These are phyloP conservation scores for Hippoglossus hippoglossus DNA, from an alignment of 2,797 vertebrate species.

Conservation along the genomic window DNA sequence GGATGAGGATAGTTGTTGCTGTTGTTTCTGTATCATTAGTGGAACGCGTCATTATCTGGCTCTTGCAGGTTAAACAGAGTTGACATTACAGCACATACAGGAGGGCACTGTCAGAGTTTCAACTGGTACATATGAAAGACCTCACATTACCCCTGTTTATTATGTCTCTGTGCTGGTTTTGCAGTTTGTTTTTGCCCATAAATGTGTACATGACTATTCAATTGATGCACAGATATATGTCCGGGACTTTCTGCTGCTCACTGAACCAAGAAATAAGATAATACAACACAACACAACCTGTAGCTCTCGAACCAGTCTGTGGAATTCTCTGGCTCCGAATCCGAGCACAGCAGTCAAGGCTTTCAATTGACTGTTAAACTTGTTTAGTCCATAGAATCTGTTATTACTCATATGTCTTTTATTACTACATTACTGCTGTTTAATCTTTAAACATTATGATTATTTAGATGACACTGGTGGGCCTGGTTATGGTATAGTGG, in stretches of 20 bases:
- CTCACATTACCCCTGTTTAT: too few relatives aligned
- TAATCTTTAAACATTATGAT: background rate
- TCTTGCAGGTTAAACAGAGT: background rate
- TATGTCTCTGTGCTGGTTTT: background rate
- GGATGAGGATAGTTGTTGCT: background rate
- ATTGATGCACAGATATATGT: background rate
- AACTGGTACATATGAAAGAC: background rate
- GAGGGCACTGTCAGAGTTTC: background rate
- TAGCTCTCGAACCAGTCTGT: too few relatives aligned
- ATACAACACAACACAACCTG: too few relatives aligned
- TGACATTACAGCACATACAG: background rate
- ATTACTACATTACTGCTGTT: background rate
- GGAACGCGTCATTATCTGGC: background rate
- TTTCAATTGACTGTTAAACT: too few relatives aligned
- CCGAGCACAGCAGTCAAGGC: too few relatives aligned
- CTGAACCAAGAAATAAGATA: too few relatives aligned
- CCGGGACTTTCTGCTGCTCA: too few relatives aligned
- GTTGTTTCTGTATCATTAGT: background rate
- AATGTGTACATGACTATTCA: background rate
- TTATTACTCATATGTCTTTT: background rate
- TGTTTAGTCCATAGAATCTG: too few relatives aligned
- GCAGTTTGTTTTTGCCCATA: too few relatives aligned
- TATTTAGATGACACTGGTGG: background rate
- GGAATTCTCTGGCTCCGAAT: too few relatives aligned
- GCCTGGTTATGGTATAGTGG: too few relatives aligned